These are phyloP conservation scores for Ypsolopha scabrella DNA, from an alignment of 2,888 invertebrate genomes.

Conservation along the genomic window DNA sequence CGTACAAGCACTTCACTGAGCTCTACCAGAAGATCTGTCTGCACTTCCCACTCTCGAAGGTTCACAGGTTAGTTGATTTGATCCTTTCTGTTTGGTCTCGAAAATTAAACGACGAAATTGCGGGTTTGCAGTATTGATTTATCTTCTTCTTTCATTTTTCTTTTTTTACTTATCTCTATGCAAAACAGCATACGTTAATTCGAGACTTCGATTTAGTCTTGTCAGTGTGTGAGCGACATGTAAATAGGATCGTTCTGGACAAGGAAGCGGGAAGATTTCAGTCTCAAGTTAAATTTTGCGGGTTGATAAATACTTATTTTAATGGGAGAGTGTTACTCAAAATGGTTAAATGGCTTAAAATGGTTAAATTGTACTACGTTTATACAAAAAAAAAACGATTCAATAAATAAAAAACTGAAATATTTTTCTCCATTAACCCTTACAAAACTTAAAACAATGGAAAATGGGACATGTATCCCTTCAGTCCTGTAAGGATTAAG, in stretches of 20 bases:
- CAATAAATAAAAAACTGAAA: no score
- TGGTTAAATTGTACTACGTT: no score
- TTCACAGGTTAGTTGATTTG: slow-evolving; percentile 80
- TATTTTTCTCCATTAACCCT: no score
- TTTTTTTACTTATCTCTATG: neutral
- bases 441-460: no score
- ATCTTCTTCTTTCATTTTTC: neutral
- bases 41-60: slow-evolving; percentile 91
- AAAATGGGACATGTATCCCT: no score
- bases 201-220: neutral
- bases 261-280: neutral
- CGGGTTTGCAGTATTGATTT: neutral
- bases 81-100: neutral
- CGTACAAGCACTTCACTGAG: slow-evolving; percentile 97
- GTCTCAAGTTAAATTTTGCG: neutral
- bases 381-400: no score
- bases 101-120: no score
- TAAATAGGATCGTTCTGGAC: neutral
- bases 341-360: no score
- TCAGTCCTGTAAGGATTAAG: no score
- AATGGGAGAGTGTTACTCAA: no score
- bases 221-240: neutral
- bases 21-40: slow-evolving; percentile 94
- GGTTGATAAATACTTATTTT: no score
- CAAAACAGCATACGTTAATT: neutral